These are phyloP conservation scores for Kradibia gibbosae DNA, from an alignment of 1,140 invertebrate species.

Conservation along the genomic window DNA sequence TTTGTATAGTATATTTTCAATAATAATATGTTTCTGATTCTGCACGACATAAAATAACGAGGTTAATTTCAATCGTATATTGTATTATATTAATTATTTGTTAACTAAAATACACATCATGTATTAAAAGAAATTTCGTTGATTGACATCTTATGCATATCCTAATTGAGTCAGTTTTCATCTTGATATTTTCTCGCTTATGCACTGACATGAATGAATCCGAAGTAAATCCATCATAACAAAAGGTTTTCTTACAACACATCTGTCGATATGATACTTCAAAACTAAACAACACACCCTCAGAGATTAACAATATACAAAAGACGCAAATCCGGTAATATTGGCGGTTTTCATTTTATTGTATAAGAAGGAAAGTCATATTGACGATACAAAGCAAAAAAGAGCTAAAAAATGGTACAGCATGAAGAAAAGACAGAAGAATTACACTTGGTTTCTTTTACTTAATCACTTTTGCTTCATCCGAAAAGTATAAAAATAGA, in stretches of 20 bases:
- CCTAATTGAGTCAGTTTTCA: not conserved
- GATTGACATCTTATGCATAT: not conserved
- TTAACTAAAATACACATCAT: not conserved
- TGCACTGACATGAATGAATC: not conserved
- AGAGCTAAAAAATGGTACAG: not conserved
- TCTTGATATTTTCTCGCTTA: not conserved
- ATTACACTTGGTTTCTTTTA: not conserved
- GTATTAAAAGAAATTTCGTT: not conserved
- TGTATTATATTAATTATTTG: not conserved
- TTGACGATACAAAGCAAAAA: constrained; percentile 1
- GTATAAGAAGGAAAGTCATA: constrained; percentile 24
- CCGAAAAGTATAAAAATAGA: not conserved
- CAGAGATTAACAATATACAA: constrained; percentile 16
- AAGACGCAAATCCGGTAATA: constrained; percentile 2
- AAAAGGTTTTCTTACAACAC: not conserved
- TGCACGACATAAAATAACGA: not conserved
- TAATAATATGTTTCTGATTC: no score
- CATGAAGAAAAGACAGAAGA: not conserved
- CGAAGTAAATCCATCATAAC: constrained; percentile 4
- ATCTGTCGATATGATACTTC: not conserved
- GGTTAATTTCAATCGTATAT: not conserved
- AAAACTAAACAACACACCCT: not conserved
- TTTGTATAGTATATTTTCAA: no score
- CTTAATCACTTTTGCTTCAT: not conserved
- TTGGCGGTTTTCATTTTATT: not conserved